Conservation (phyloP, 1,140 invertebrate species). For the Diuraphis noxia region DNA sequence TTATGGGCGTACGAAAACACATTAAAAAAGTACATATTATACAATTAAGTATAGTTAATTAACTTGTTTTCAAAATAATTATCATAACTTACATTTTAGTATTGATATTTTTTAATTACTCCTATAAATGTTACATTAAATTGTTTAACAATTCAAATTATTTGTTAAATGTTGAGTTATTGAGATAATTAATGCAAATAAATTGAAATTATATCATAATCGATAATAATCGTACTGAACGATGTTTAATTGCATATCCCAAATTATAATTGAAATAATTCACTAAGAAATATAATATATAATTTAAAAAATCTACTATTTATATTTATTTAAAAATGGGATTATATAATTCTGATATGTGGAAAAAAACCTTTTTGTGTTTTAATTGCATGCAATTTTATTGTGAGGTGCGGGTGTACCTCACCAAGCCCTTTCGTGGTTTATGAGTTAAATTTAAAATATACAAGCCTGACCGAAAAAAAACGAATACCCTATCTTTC, state of each 20-base stretch:
- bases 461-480: background rate
- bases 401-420: background rate
- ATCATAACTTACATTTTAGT: background rate
- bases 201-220: background rate
- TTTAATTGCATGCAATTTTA: background rate
- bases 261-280: too few species aligned
- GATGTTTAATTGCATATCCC: background rate
- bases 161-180: background rate
- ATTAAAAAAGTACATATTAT: too few species aligned
- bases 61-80: too few species aligned
- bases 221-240: background rate
- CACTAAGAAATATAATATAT: too few species aligned
- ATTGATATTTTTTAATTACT: background rate
- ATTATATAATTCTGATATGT: background rate
- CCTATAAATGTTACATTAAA: background rate
- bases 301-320: background rate
- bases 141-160: background rate
- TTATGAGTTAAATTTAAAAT: background rate
- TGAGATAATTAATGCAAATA: background rate
- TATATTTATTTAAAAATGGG: constrained; percentile 5
- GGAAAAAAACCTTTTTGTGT: background rate
- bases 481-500: background rate
- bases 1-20: too few species aligned
- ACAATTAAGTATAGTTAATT: too few species aligned
- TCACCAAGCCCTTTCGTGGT: background rate